Evolutionary conservation across 2,113 vertebrate species (phyloP), one percentile per base, ranked within the genome.

Genomic region (Agapornis roseicollis): DNA sequence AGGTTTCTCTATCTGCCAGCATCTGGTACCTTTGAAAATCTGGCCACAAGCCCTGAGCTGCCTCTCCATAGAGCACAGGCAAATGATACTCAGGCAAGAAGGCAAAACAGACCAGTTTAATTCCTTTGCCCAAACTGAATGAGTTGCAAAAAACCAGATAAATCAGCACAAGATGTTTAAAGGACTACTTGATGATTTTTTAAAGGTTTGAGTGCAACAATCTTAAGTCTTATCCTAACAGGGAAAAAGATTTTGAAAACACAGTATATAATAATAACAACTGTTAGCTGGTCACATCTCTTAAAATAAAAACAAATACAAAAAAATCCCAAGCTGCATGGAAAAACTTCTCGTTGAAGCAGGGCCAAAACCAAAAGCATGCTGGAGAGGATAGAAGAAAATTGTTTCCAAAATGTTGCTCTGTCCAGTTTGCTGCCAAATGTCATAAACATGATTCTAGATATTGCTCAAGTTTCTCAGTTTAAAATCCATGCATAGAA

Each of bases 291-390:
- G 94, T 92, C 73, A 63, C 3, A 3, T 93, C 66, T 93, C 83
- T 79, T 89, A 53, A 94, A 94, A 91, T 68, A 85, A 90, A 84
- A 92, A 58, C 11, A 65, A 58, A 85, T 68, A 72, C 13, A 71
- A 80, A 91, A 88, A 94, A 80, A 33, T 14, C n/a, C 29, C 42
- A 65, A 49, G 46, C n/a, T 9, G 27, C 63, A 95, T 94, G 90
- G 90, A 96, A 96, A 96, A 95, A 79, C 53, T 96, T 96, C 52
- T 81, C 16, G 14, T 69, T 92, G 96, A 94, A 95, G 63, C 23
- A 69, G 13, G 10, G 86, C 90, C 93, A 96, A 94, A 95, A 44
- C 83, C 83, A 93, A 96, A 93, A 90, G 72, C 88, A 95, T 92
- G 80, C 80, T 92, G 80, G 73, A 56, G 88, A 81, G 74, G 93